Base-by-base conservation (phyloP, 2,888 invertebrate genomes). In the Lathronympha strigana region DNA sequence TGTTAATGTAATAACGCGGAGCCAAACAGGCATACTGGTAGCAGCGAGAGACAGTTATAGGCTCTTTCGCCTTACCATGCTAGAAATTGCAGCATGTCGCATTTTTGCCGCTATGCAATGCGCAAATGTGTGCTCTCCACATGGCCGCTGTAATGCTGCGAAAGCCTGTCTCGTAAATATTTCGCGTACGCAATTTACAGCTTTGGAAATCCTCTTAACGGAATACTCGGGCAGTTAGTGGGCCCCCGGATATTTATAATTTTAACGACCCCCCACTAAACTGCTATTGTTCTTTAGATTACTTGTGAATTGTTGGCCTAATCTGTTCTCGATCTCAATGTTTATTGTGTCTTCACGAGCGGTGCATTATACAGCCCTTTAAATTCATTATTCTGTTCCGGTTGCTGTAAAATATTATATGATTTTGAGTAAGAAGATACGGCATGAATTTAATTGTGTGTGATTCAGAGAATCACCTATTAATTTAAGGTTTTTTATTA, bases 101-200 rank as follows among this genome's bases (percentile, higher is more conserved):
- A 87, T 88, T 90, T 90, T 90, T 89, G 81, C 82, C 81, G 78
- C 75, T 72, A 76, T 73, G 73, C 71, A 69, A 61, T 71, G 69
- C 76, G 80, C 81, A 82, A 66, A 81, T 81, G 81, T 83, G 83
- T 84, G 84, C 88, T 82, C 85, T 84, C 83, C 88, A 82, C 85
- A 86, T 80, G 83, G 81, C 79, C 80, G 84, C 80, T 86, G 88
- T 88, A 87, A 88, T 86, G 86, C 86, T 83, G 79, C 86, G 82
- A 83, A 86, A 83, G 83, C 84, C 84, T 88, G 90, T 88, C 89
- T 90, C 90, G 88, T 91, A 91, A 91, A 90, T 89, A 90, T 90
- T 87, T 88, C 85, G 82, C 76, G 79, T 80, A 87, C 86, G 84
- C 88, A 90, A 91, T 91, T 90, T 90, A 90, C 89, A 81, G 88